Base-by-base conservation (phyloP, 2,888 invertebrate species). In the Aspidiotus rigidus region DNA sequence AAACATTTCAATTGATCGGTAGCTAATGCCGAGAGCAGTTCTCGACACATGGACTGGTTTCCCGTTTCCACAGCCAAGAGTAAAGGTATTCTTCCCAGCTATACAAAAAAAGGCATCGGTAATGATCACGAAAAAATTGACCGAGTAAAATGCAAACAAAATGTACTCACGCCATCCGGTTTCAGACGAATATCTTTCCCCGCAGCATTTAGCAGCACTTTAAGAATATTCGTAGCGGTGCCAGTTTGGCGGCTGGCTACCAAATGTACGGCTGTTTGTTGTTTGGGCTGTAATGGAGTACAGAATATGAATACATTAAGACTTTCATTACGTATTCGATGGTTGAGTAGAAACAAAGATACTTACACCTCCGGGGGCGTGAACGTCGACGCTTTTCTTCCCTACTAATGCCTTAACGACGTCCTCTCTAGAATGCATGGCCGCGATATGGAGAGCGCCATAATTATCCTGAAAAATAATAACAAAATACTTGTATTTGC, bases 361-460 rank as follows among this genome's bases (percentile, higher is more conserved):
- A 83, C 91, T 86, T 82, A 97, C 97, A 80, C 95, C 97, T 77
- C 96, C 97, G 1, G 91, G 87, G 55, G 92, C 88, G 76, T 89
- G 90, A 15, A 94, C 87, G 80, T 98, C 96, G 10, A 96, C 93
- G 54, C 90, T 90, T 78, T 89, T 86, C 78, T 92, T 91, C 69
- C 87, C 85, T 69, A 98, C 81, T 60, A 99, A 82, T 64, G 93
- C 81, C 77, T 93, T 92, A 76, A 98, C 90, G 77, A 95, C 90
- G 78, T 98, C 96, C 79, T 97, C 97, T 75, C 93, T 84, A 69
- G 94, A 92, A 79, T 91, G 90, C 87, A 93, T 90, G 39, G 95
- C 91, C 13, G 96, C 92, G 78, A 95, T 89, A 80, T 98, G 97
- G 67, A 96, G 84, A 44, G 89, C 93, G 80, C 94, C 96, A 82